Evolutionary conservation across 2,113 vertebrate genomes (phyloP).

Genomic region (Daboia siamensis): DNA sequence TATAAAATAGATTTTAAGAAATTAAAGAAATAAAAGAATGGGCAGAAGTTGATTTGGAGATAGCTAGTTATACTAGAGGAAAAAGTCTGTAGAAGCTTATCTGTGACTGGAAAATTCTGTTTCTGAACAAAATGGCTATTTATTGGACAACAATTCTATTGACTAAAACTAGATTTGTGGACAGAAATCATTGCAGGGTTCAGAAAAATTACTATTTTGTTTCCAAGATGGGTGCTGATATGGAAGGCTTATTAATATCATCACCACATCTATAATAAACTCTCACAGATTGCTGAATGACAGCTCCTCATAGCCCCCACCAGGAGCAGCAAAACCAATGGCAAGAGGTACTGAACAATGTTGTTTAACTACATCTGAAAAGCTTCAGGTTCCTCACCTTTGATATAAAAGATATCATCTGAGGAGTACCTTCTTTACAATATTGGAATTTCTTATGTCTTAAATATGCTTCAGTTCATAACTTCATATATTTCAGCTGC

Average conservation of each 20-base stretch:
- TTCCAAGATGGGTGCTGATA: background rate
- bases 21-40: background rate
- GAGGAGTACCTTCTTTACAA: background rate
- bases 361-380: background rate
- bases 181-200: background rate
- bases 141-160: background rate
- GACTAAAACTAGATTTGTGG: background rate
- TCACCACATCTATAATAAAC: background rate
- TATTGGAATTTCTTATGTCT: background rate
- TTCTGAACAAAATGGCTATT: background rate
- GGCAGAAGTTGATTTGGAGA: background rate
- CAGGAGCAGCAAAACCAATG: background rate
- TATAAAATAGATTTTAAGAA: background rate
- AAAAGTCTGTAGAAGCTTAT: background rate
- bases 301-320: background rate
- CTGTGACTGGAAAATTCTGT: background rate
- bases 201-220: background rate
- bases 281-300: background rate
- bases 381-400: background rate
- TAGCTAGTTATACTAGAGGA: background rate
- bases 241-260: background rate
- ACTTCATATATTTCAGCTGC: background rate
- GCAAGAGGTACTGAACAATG: background rate
- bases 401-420: background rate
- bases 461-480: background rate